Conservation (phyloP, 2,797 vertebrate species). For the Halcyon badia region DNA sequence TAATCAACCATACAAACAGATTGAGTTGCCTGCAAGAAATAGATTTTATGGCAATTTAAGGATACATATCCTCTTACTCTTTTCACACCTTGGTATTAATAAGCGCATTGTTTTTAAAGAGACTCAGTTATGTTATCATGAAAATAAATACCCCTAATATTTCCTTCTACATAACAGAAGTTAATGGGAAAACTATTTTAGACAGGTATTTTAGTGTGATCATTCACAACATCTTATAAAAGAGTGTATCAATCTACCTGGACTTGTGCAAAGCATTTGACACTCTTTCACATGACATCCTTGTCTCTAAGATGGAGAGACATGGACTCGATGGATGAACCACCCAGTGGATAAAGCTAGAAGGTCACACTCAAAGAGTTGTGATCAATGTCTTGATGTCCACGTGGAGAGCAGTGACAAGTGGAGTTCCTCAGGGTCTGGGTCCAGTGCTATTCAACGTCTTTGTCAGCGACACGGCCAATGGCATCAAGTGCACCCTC, state of each 20-base stretch:
- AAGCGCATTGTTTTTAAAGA: neutral
- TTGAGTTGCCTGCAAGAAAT: neutral
- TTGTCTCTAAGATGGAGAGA: too few species aligned
- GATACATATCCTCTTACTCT: neutral
- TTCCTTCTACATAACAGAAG: neutral
- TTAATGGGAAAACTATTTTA: neutral
- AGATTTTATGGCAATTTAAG: neutral
- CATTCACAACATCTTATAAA: neutral
- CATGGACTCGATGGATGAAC: too few species aligned
- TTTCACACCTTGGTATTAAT: neutral
- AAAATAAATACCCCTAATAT: neutral
- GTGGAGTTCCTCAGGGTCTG: too few species aligned
- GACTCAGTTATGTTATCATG: neutral
- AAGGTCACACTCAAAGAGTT: too few species aligned
- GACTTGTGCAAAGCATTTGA: too few species aligned
- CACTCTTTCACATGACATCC: too few species aligned
- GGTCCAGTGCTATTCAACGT: too few species aligned
- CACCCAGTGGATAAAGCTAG: too few species aligned
- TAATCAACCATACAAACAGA: neutral
- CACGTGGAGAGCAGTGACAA: too few species aligned
- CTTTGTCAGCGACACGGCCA: too few species aligned
- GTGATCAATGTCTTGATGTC: too few species aligned
- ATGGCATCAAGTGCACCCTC: too few species aligned
- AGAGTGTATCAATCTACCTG: neutral
- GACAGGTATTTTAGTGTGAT: neutral